These are phyloP conservation scores for Drosophila varians DNA, from an alignment of 1,140 invertebrate genomes.

Conservation along the genomic window DNA sequence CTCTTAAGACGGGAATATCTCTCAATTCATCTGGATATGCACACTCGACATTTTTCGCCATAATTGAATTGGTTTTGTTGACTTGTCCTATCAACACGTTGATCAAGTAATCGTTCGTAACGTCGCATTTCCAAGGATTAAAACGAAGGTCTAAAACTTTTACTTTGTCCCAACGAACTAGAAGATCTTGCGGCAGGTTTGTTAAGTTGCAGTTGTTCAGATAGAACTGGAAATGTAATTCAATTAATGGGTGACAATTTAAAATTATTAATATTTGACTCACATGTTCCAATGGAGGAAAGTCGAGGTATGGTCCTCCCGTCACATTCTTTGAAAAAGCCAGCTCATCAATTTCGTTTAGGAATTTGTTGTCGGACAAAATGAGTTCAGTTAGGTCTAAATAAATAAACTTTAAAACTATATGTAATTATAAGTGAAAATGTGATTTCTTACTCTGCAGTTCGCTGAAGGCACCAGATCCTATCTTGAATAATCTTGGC, in stretches of 20 bases:
- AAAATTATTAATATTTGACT: not conserved
- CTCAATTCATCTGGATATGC: slow-evolving; percentile 86
- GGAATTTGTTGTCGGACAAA: slow-evolving; percentile 85
- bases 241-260: not conserved
- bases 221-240: slow-evolving; percentile 85
- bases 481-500: slow-evolving; percentile 85
- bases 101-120: slow-evolving; percentile 89
- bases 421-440: not conserved
- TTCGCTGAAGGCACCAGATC: slow-evolving; percentile 78
- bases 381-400: slow-evolving; percentile 66
- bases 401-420: not conserved
- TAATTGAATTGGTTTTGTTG: slow-evolving; percentile 40
- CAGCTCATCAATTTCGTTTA: slow-evolving; percentile 85
- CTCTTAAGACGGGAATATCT: slow-evolving; percentile 85
- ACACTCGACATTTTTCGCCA: slow-evolving; percentile 84
- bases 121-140: slow-evolving; percentile 91
- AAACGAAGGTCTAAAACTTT: slow-evolving; percentile 86
- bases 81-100: slow-evolving; percentile 85
- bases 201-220: slow-evolving; percentile 88
- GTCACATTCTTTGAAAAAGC: slow-evolving; percentile 83
- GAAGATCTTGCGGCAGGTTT: slow-evolving; percentile 85
- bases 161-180: slow-evolving; percentile 88
- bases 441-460: slow-evolving; percentile 59
- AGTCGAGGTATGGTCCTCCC: slow-evolving; percentile 52
- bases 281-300: slow-evolving; percentile 70